These are phyloP conservation scores for Anthonomus grandis DNA, from an alignment of 1,140 invertebrate species.

Conservation along the genomic window DNA sequence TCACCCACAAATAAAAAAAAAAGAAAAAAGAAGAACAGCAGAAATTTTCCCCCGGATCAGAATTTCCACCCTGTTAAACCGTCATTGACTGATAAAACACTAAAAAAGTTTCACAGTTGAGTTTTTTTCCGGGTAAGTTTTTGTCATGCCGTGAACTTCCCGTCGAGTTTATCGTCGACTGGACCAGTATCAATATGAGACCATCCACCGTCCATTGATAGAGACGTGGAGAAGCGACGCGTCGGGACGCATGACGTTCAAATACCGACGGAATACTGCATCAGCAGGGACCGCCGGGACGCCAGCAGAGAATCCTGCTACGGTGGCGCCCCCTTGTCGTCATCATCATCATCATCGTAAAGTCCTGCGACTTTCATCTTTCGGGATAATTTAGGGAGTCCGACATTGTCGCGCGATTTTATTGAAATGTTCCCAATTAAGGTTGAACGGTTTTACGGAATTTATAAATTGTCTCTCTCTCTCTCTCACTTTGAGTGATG, in stretches of 20 bases:
- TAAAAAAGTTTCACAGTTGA: too few relatives aligned
- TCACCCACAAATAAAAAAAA: too few relatives aligned
- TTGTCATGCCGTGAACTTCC: constrained; percentile 4
- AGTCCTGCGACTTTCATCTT: constrained; percentile 18
- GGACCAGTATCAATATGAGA: constrained; percentile 6
- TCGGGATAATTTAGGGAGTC: constrained; percentile 17
- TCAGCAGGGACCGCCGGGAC: constrained; percentile 28
- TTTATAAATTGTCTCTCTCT: too few relatives aligned
- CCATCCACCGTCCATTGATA: constrained; percentile 15
- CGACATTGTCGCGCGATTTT: constrained; percentile 12
- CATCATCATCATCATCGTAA: background rate
- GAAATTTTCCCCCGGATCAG: too few relatives aligned
- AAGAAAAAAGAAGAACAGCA: too few relatives aligned
- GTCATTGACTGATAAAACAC: too few relatives aligned
- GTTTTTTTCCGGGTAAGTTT: constrained; percentile 1
- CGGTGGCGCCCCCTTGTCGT: constrained; percentile 15
- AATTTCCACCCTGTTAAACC: too few relatives aligned
- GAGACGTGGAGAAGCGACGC: constrained; percentile 6
- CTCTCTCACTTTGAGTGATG: too few relatives aligned
- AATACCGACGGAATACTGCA: constrained; percentile 27
- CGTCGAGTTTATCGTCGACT: background rate
- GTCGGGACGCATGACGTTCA: constrained; percentile 20
- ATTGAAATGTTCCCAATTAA: constrained; percentile 14
- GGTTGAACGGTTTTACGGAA: too few relatives aligned
- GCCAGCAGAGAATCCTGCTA: constrained; percentile 27